Evolutionary conservation across 2,888 invertebrate species (phyloP).

Genomic region (Monopis laevigella): DNA sequence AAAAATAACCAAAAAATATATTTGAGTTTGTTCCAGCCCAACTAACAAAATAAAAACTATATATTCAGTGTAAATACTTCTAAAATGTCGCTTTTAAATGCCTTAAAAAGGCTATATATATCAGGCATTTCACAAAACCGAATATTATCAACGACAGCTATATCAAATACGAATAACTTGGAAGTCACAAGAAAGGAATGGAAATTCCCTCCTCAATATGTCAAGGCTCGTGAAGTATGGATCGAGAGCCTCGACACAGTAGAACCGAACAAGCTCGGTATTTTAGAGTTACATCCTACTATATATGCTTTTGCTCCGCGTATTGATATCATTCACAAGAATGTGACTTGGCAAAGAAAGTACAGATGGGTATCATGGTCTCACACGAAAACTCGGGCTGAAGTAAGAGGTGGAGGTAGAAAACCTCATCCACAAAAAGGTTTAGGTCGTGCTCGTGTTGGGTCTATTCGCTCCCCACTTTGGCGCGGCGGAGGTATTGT

Average conservation of each 20-base stretch:
- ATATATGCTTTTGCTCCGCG: conserved; percentile 86
- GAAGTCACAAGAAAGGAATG: conserved; percentile 49
- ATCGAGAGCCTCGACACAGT: conserved; percentile 83
- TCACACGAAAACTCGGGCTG: conserved; percentile 80
- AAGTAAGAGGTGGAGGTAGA: conserved; percentile 87
- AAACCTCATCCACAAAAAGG: conserved; percentile 99
- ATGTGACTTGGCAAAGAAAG: conserved; percentile 85
- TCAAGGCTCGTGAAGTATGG: conserved; percentile 82
- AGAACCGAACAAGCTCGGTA: conserved; percentile 80
- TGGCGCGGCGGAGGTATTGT: conserved; percentile 84
- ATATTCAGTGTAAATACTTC: too few species aligned
- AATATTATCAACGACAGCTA: conserved; percentile 30
- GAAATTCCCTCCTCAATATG: conserved; percentile 60
- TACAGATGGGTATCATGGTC: conserved; percentile 86
- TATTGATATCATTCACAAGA: conserved; percentile 86
- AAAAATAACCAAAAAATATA: too few species aligned
- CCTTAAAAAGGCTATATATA: conserved; percentile 43
- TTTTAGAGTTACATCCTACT: conserved; percentile 90
- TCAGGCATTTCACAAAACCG: conserved; percentile 33
- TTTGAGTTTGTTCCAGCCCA: too few species aligned
- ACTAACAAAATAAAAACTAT: too few species aligned
- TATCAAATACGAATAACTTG: conserved; percentile 22
- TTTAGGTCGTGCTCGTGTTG: conserved; percentile 88
- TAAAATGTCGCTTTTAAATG: conserved; percentile 42
- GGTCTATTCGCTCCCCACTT: conserved; percentile 90